phyloP scores from a whole-genome alignment of 2,797 vertebrate genomes.

The Malacoraja senta region DNA sequence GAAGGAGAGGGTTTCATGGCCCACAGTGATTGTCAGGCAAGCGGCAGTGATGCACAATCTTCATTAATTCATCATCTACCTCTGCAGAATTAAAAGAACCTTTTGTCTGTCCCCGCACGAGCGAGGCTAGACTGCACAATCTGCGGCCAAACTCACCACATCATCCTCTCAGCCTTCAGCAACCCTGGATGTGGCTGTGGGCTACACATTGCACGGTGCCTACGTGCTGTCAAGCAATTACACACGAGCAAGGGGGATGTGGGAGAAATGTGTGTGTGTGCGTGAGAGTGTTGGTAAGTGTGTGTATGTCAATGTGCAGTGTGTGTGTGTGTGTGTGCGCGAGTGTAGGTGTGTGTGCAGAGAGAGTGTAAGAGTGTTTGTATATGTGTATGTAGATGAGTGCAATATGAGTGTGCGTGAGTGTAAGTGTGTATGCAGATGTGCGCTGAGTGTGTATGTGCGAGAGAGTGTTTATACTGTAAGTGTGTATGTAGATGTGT shows the following conservation, averaged over 20 bases:
- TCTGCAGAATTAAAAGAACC: not conserved
- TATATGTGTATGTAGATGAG: not conserved
- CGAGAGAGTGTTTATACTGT: too few species aligned
- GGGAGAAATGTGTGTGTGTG: not conserved
- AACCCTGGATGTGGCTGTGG: too few species aligned
- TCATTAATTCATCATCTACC: conserved; percentile 2
- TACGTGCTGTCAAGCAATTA: too few species aligned
- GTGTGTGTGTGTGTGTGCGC: too few species aligned
- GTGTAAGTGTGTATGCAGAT: not conserved
- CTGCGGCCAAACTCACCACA: too few species aligned
- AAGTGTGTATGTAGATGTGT: too few species aligned
- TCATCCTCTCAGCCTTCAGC: too few species aligned
- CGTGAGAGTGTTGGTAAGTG: too few species aligned
- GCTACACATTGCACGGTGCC: too few species aligned
- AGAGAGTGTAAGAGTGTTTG: not conserved
- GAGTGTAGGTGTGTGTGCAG: not conserved
- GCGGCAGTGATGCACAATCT: not conserved
- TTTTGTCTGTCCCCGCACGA: not conserved
- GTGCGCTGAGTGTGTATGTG: not conserved
- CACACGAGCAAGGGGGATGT: too few species aligned
- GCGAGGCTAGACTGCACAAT: not conserved
- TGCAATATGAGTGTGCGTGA: too few species aligned
- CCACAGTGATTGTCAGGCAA: not conserved
- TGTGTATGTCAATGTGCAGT: not conserved
- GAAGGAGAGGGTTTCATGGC: not conserved